These are phyloP conservation scores for Bungarus multicinctus DNA, from an alignment of 2,113 vertebrate genomes.

Conservation along the genomic window DNA sequence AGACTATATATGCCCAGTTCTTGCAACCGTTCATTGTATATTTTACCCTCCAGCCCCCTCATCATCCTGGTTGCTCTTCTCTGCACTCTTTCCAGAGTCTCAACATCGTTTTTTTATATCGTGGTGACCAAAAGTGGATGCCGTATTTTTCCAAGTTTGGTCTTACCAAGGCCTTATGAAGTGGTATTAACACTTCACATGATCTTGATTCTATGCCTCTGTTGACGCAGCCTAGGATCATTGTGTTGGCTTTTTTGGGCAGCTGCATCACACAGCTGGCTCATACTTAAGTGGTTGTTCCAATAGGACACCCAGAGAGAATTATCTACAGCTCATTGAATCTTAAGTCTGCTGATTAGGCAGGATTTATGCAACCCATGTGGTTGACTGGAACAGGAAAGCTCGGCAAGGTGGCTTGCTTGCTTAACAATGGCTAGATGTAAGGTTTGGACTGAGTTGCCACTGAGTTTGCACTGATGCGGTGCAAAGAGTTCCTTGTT, in stretches of 20 bases:
- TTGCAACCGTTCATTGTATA: fast-evolving
- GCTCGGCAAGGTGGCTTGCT: no score
- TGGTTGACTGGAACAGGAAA: not conserved
- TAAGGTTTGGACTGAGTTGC: not conserved
- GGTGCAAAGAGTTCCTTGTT: not conserved
- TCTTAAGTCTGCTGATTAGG: no score
- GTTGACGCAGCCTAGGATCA: not conserved
- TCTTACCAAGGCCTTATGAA: not conserved
- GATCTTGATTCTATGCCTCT: no score
- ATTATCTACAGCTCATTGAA: not conserved
- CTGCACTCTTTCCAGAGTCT: not conserved
- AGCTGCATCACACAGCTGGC: not conserved
- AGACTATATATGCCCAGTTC: no score
- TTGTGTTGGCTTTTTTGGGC: not conserved
- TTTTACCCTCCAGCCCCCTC: fast-evolving
- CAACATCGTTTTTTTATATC: not conserved
- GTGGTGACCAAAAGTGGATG: not conserved
- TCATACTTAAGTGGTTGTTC: not conserved
- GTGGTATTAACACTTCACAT: not conserved
- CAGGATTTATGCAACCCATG: no score
- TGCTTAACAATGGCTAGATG: not conserved
- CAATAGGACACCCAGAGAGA: not conserved
- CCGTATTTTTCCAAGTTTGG: not conserved
- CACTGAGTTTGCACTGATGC: not conserved
- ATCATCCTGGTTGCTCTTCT: no score